Conservation (phyloP, 2,888 invertebrate genomes). For the Drosophila flavopinicola region DNA sequence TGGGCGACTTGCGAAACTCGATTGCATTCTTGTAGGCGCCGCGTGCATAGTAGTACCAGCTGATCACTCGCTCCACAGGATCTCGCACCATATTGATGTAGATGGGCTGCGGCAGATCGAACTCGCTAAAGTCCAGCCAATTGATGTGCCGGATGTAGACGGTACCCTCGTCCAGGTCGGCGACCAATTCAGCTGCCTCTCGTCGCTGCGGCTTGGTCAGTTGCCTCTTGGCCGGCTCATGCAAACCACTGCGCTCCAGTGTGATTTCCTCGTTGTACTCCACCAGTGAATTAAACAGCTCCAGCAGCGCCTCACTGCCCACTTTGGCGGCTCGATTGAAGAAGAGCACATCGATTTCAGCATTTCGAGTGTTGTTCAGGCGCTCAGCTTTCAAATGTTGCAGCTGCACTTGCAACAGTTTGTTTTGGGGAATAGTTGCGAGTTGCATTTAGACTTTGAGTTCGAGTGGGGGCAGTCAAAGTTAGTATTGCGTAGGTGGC, state of each 20-base stretch:
- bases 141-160: slow-evolving; percentile 95
- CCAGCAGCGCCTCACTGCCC: slow-evolving; percentile 95
- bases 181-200: slow-evolving; percentile 84
- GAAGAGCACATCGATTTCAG: slow-evolving; percentile 90
- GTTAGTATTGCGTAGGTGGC: too few species aligned
- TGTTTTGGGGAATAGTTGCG: not conserved
- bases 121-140: slow-evolving; percentile 92
- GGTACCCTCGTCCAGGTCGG: slow-evolving; percentile 89
- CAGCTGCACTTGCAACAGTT: slow-evolving; percentile 47
- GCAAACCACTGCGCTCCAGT: slow-evolving; percentile 57
- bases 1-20: slow-evolving; percentile 91
- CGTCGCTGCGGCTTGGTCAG: slow-evolving; percentile 30
- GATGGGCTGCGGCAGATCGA: slow-evolving; percentile 91
- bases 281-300: slow-evolving; percentile 82
- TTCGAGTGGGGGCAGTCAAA: not conserved
- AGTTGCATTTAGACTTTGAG: slow-evolving; percentile 1
- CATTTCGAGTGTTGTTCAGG: slow-evolving; percentile 91
- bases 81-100: slow-evolving; percentile 93
- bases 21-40: slow-evolving; percentile 85
- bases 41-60: slow-evolving; percentile 94
- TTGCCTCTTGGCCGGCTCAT: slow-evolving; percentile 20
- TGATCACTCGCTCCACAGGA: slow-evolving; percentile 94
- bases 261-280: slow-evolving; percentile 47
- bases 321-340: slow-evolving; percentile 97
- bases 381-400: slow-evolving; percentile 54